These are phyloP conservation scores for Pangasius larnaudii DNA, from an alignment of 2,797 vertebrate species.

Conservation along the genomic window DNA sequence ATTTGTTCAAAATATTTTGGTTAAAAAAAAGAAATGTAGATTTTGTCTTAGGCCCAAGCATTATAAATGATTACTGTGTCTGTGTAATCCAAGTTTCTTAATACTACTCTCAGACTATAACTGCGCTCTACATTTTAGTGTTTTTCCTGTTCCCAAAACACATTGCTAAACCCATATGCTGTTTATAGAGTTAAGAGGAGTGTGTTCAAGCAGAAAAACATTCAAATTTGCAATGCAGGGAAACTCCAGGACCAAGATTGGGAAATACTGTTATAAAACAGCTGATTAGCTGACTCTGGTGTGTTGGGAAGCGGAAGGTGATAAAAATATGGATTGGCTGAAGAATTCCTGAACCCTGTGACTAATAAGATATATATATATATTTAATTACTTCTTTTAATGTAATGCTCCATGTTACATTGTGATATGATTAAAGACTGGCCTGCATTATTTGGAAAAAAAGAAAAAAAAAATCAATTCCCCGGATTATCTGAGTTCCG, in stretches of 20 bases:
- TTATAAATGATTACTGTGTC: background rate
- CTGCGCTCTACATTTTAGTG: background rate
- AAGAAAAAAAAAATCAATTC: background rate
- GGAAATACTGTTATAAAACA: background rate
- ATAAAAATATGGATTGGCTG: constrained; percentile 18
- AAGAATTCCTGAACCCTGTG: background rate
- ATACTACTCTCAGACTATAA: background rate
- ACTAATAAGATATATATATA: background rate
- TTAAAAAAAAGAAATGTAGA: background rate
- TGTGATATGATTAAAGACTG: background rate
- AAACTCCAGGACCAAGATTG: background rate
- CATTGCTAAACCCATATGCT: background rate
- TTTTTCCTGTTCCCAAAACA: background rate
- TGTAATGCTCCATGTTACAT: background rate
- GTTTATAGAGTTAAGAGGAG: background rate
- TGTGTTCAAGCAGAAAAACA: background rate
- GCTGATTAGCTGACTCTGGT: background rate
- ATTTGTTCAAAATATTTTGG: background rate
- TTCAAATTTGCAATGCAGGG: background rate
- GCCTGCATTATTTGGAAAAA: background rate
- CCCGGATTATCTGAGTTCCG: background rate
- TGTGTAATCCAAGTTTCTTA: background rate
- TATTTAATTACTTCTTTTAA: background rate
- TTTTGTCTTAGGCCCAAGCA: background rate
- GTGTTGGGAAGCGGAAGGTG: background rate